These are phyloP conservation scores for Miichthys miiuy DNA, from an alignment of 2,797 vertebrate genomes.

Conservation along the genomic window DNA sequence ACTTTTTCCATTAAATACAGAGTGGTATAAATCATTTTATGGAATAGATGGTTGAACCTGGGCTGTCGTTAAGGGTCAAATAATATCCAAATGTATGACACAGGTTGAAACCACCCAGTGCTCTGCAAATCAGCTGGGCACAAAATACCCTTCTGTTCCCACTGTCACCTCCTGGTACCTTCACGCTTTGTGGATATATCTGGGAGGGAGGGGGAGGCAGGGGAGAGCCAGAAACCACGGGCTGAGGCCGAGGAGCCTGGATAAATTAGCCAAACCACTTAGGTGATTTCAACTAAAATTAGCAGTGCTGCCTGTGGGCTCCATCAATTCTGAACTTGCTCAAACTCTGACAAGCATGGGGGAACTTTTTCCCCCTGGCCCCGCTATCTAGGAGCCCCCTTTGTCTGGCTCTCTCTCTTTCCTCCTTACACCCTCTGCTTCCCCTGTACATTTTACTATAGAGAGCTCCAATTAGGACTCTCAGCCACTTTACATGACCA, in stretches of 20 bases:
- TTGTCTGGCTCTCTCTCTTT: conserved; percentile 66
- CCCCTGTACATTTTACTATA: conserved; percentile 47
- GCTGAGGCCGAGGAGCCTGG: conserved; percentile 84
- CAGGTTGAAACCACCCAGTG: conserved; percentile 66
- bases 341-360: conserved; percentile 85
- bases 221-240: conserved; percentile 77
- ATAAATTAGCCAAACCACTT: conserved; percentile 89
- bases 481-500: conserved; percentile 43
- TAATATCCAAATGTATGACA: conserved; percentile 77
- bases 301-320: conserved; percentile 84
- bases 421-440: conserved; percentile 58
- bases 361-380: conserved; percentile 75
- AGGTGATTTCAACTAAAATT: conserved; percentile 88
- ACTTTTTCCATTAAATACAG: conserved; percentile 47
- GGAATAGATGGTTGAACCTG: conserved; percentile 61
- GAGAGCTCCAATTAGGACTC: conserved; percentile 69
- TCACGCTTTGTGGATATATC: conserved; percentile 83
- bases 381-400: conserved; percentile 70
- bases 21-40: conserved; percentile 40
- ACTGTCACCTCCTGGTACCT: conserved; percentile 84
- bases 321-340: conserved; percentile 85
- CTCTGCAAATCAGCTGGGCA: conserved; percentile 84
- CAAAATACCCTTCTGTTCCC: conserved; percentile 87
- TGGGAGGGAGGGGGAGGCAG: conserved; percentile 65
- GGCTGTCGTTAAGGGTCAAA: conserved; percentile 74